phyloP scores from a whole-genome alignment of 1,140 invertebrate species.

The Tetraneura akinire region DNA sequence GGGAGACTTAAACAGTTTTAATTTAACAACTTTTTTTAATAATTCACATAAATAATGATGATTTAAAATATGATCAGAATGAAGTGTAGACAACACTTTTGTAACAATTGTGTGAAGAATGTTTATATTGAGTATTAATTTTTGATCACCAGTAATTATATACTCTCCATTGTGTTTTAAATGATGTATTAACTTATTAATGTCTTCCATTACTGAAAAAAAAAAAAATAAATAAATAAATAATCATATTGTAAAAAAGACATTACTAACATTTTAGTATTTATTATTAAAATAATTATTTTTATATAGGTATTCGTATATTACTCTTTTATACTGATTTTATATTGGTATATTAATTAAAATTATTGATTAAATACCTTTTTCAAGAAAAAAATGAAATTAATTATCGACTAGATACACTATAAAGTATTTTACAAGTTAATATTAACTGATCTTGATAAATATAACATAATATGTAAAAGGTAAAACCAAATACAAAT shows the following conservation, averaged over 20 bases:
- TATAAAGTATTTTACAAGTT: too few species aligned
- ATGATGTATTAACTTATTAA: constrained; percentile 15
- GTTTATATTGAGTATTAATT: constrained; percentile 16
- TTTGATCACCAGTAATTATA: constrained; percentile 16
- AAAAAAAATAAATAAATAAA: not conserved
- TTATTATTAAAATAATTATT: too few species aligned
- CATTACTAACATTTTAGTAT: too few species aligned
- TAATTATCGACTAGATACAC: too few species aligned
- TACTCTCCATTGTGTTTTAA: constrained; percentile 27
- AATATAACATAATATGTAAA: too few species aligned
- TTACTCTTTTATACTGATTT: too few species aligned
- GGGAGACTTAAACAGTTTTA: not conserved
- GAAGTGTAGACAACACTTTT: constrained; percentile 17
- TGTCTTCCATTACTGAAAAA: constrained; percentile 40
- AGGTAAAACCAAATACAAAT: too few species aligned
- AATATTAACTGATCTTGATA: too few species aligned
- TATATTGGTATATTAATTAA: too few species aligned
- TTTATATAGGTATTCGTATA: too few species aligned
- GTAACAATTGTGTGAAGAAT: constrained; percentile 22
- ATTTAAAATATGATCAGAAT: constrained; percentile 41
- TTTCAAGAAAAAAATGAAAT: too few species aligned
- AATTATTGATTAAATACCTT: too few species aligned
- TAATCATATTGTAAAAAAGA: not conserved
- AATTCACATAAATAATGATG: constrained; percentile 45
- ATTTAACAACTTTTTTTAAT: constrained; percentile 19